A percentile compares a stretch with the other conserved stretches of the same genome.
Conservation (phyloP, 2,888 invertebrate species). For the Nemotelus nigrinus region DNA sequence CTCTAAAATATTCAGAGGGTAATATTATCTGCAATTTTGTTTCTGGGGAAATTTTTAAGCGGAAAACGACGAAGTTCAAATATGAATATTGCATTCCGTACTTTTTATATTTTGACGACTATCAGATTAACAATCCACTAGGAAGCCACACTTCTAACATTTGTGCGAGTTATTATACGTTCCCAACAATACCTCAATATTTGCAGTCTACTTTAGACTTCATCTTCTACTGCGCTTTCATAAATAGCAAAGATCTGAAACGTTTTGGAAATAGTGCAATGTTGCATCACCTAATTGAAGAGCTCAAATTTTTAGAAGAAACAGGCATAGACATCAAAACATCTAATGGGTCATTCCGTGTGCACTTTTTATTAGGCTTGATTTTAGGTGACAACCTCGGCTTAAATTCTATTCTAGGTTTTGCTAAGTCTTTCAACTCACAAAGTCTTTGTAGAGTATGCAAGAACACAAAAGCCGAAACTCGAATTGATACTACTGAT, state of each 20-base stretch:
- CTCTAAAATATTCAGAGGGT: neutral
- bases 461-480: slow-evolving; percentile 43
- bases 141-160: slow-evolving; percentile 31
- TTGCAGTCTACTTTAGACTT: slow-evolving; percentile 51
- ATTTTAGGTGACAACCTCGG: slow-evolving; percentile 54
- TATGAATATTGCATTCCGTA: slow-evolving; percentile 37
- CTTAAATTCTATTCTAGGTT: slow-evolving; percentile 52
- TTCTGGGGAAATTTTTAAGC: slow-evolving; percentile 43
- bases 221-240: slow-evolving; percentile 51
- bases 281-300: slow-evolving; percentile 50
- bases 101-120: slow-evolving; percentile 48
- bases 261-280: slow-evolving; percentile 48
- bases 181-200: slow-evolving; percentile 51
- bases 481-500: slow-evolving; percentile 47
- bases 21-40: slow-evolving; percentile 42
- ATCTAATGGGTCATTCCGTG: slow-evolving; percentile 40
- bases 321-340: slow-evolving; percentile 46
- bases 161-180: slow-evolving; percentile 47
- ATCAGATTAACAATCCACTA: slow-evolving; percentile 48
- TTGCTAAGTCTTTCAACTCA: slow-evolving; percentile 51
- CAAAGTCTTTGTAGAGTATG: slow-evolving; percentile 52
- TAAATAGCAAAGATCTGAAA: slow-evolving; percentile 49
- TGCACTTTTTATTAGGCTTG: slow-evolving; percentile 53
- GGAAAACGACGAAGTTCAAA: slow-evolving; percentile 15
- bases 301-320: slow-evolving; percentile 51